Percentiles rank a stretch among this genome's conserved stretches.
These are phyloP conservation scores for Hoplodrina blanda DNA, from an alignment of 2,888 invertebrate species.

Conservation along the genomic window DNA sequence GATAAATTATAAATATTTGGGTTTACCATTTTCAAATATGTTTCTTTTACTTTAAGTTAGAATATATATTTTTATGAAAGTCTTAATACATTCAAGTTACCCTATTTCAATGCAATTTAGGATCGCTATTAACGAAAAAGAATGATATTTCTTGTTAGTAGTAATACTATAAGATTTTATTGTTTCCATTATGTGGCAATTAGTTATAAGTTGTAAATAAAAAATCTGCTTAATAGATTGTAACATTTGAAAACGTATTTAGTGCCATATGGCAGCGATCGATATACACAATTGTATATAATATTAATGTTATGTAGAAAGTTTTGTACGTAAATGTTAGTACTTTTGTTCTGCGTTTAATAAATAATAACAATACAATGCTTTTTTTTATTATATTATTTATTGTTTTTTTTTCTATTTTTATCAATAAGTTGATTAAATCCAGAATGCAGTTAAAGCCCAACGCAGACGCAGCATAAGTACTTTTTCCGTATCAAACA, in stretches of 20 bases:
- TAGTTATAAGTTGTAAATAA: constrained; percentile 34
- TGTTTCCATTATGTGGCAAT: constrained; percentile 19
- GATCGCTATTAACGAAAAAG: not conserved
- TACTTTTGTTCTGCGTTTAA: constrained; percentile 38
- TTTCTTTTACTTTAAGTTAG: constrained; percentile 4
- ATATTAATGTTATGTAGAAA: constrained; percentile 34
- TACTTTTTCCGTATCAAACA: too few species aligned
- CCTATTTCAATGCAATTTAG: constrained; percentile 9
- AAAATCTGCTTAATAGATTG: constrained; percentile 26
- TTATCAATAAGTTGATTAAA: too few species aligned
- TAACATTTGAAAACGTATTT: constrained; percentile 7
- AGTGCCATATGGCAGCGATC: constrained; percentile 3
- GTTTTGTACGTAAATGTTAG: constrained; percentile 52
- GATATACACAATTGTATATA: constrained; percentile 33
- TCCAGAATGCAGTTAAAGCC: too few species aligned
- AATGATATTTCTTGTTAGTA: not conserved
- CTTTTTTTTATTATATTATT: constrained; percentile 28
- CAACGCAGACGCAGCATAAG: too few species aligned
- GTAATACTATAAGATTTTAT: not conserved
- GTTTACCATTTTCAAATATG: too few species aligned
- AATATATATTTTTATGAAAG: not conserved
- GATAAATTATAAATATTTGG: too few species aligned
- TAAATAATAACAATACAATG: constrained; percentile 36
- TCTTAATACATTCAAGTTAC: too few species aligned
- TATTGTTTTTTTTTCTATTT: not conserved